Percentiles rank a stretch among this genome's conserved stretches.
Evolutionary conservation across 2,797 vertebrate species (phyloP).

Genomic region (Smutsia gigantea): DNA sequence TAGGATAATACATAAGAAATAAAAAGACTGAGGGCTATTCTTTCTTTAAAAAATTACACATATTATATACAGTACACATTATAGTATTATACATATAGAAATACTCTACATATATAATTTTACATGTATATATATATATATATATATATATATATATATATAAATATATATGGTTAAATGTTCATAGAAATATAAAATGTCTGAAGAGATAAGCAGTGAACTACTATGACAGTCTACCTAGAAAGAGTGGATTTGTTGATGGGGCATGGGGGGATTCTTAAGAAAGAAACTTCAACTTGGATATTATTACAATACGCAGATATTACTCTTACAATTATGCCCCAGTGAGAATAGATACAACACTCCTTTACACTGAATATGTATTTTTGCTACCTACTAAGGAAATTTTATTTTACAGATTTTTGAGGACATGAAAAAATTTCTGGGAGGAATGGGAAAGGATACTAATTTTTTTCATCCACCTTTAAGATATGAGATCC

Average conservation of each 20-base stretch:
- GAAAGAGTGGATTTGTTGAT: background rate
- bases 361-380: background rate
- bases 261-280: background rate
- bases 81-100: background rate
- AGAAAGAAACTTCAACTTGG: background rate
- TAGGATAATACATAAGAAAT: background rate
- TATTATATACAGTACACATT: background rate
- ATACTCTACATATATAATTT: too few relatives aligned
- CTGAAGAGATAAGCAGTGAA: background rate
- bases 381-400: background rate
- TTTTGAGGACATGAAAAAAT: background rate
- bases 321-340: background rate
- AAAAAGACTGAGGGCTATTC: background rate
- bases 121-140: too few relatives aligned
- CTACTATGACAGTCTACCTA: background rate
- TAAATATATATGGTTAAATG: background rate
- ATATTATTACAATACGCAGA: background rate
- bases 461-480: background rate
- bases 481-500: background rate
- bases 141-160: background rate
- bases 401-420: constrained; percentile 10
- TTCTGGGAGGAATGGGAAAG: background rate
- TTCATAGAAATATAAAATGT: background rate
- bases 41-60: background rate
- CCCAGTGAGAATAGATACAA: background rate